Evolutionary conservation across 2,113 vertebrate species (phyloP), one percentile per base, ranked within the genome.

Genomic region (Chitala chitala): DNA sequence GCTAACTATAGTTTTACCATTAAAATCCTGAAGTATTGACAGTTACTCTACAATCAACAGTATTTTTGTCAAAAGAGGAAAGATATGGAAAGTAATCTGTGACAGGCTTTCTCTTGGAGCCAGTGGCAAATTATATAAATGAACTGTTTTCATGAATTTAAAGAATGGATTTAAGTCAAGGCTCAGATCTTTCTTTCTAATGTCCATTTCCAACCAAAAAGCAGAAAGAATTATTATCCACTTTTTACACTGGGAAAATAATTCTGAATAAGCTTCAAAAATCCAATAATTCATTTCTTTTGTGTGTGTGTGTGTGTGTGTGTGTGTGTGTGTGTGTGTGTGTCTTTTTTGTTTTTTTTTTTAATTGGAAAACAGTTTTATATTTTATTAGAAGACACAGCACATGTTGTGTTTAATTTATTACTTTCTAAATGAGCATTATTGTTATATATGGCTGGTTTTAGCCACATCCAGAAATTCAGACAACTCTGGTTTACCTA

Each of bases 261-360:
- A 75, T 50, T 46, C 73, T 69, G 31, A 53, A 61, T 55, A 72
- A 64, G 40, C 68, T 75, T 73, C 50, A 36, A 13, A 64, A 33
- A 55, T 65, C 24, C 22, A 73, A 13, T 66, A 74, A 73, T 68
- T 42, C 71, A 61, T 71, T 65, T 38, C 54, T 51, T 55, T 71
- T 69, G 76, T 75, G n/a, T n/a, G n/a, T n/a, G n/a, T n/a, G n/a
- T n/a, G n/a, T n/a, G n/a, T n/a, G n/a, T n/a, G n/a, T n/a, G n/a
- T n/a, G n/a, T n/a, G n/a, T n/a, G n/a, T n/a, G n/a, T n/a, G n/a
- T n/a, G n/a, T n/a, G n/a, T n/a, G n/a, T n/a, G n/a, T n/a, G n/a
- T 76, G 73, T 33, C 68, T 40, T 73, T 76, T 83, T 79, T 17
- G 76, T 84, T 84, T 84, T 64, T 74, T 65, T 59, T 77, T 68